Conservation (phyloP, 2,888 invertebrate species). For the Lithophane semibrunnea region DNA sequence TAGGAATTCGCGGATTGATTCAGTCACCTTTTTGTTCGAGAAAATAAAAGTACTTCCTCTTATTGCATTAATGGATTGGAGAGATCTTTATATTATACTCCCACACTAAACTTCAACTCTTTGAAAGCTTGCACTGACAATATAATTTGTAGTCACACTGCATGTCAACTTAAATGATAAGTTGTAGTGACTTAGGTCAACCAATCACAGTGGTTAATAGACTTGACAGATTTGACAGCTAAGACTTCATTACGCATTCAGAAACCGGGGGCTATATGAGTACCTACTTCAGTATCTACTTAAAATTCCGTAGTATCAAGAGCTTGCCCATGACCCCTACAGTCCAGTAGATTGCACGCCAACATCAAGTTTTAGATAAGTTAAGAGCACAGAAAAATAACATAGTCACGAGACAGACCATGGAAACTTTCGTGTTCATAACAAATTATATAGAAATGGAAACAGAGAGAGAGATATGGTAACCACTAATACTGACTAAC, state of each 20-base stretch:
- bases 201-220: slow-evolving; percentile 25
- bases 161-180: slow-evolving; percentile 23
- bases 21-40: slow-evolving; percentile 5
- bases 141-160: slow-evolving; percentile 7
- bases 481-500: too few species aligned
- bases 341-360: background rate
- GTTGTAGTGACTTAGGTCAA: slow-evolving; percentile 1
- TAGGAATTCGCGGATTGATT: slow-evolving; percentile 26
- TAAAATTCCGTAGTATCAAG: slow-evolving; percentile 22
- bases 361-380: background rate
- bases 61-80: background rate
- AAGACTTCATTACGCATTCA: slow-evolving; percentile 36
- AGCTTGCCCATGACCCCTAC: slow-evolving; percentile 20
- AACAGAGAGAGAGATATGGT: background rate
- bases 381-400: background rate
- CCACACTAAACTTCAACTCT: background rate
- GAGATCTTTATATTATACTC: slow-evolving; percentile 4
- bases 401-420: background rate
- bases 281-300: slow-evolving; percentile 13
- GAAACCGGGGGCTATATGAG: slow-evolving; percentile 6
- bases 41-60: slow-evolving; percentile 21
- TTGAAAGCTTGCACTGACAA: background rate
- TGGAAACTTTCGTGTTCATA: background rate
- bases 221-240: slow-evolving; percentile 40
- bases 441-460: background rate